A percentile compares a stretch with the other conserved stretches of the same genome.
Evolutionary conservation across 2,113 vertebrate genomes (phyloP).

Genomic region (Marcusenius ussheri): DNA sequence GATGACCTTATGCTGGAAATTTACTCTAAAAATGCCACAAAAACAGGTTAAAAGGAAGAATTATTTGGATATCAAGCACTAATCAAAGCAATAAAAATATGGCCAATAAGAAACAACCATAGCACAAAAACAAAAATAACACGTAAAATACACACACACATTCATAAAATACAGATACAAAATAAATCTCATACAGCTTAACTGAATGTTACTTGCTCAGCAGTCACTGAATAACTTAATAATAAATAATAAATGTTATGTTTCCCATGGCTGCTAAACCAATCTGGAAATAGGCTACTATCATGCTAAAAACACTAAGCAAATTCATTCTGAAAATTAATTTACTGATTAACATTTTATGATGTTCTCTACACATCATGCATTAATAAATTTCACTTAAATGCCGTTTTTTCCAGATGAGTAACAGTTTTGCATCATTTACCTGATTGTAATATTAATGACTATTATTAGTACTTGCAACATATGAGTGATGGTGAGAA

Average conservation of each 20-base stretch:
- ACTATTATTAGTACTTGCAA: not conserved
- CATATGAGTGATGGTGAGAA: not conserved
- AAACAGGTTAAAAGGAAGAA: not conserved
- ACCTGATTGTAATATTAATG: not conserved
- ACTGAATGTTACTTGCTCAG: not conserved
- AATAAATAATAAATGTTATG: not conserved
- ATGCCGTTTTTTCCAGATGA: not conserved
- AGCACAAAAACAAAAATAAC: not conserved
- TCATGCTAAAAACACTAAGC: not conserved
- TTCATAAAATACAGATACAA: not conserved
- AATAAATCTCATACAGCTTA: not conserved
- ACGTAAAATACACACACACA: not conserved
- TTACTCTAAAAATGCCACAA: not conserved
- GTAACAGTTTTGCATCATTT: not conserved
- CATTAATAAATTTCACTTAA: not conserved
- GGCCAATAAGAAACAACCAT: not conserved
- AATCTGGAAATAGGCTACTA: not conserved
- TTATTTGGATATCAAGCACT: not conserved
- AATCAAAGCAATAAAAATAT: not conserved
- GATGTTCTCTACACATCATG: not conserved
- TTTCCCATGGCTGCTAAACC: not conserved
- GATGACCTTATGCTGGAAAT: not conserved
- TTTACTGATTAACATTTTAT: not conserved
- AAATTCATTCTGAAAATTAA: not conserved
- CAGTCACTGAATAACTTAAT: not conserved